Base-by-base conservation (phyloP, 2,113 vertebrate genomes). In the Eulemur rufifrons region DNA sequence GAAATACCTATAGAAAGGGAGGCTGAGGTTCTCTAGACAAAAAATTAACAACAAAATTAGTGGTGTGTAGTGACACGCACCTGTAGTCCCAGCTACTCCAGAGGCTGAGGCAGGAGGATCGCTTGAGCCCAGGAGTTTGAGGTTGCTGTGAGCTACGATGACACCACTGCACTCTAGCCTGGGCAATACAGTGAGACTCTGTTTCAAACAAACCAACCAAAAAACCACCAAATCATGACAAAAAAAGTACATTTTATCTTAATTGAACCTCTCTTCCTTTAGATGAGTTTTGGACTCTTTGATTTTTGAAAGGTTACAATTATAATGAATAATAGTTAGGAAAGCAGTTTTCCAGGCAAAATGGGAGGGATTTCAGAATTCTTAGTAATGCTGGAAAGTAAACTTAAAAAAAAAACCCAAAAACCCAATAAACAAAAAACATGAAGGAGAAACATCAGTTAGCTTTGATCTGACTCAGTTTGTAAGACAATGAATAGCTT, bases 281-380 rank as follows among this genome's bases (percentile, higher is more conserved):
- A 54, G 52, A 45, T 93, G 25, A 76, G 39, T 96, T 97, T 54
- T n/a, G 6, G n/a, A 20, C 23, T 83, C 25, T 92, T 93, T 71
- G 12, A 66, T 71, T 94, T 93, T 80, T 66, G 42, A 92, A 89
- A 89, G 71, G 34, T 82, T 59, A 71, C 10, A 56, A 32, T 83
- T 78, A 78, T 63, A 83, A 21, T 86, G 34, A 89, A 42, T 27
- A 86, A 15, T 84, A 89, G 39, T 94, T 78, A 92, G 50, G 25
- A 86, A 77, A 10, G 0, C 21, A 23, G 0, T 6, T 94, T 97
- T 98, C 34, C 29, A 95, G 59, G 59, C 10, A 20, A 80, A 94
- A 3, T 96, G 66, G 5, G 2, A 11, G 42, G 0, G 0, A 37
- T 68, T 91, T 97, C 8, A 39, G 82, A 94, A 68, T 76, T 71